Conservation (phyloP, 1,140 invertebrate genomes). For the Bombus turneri region DNA sequence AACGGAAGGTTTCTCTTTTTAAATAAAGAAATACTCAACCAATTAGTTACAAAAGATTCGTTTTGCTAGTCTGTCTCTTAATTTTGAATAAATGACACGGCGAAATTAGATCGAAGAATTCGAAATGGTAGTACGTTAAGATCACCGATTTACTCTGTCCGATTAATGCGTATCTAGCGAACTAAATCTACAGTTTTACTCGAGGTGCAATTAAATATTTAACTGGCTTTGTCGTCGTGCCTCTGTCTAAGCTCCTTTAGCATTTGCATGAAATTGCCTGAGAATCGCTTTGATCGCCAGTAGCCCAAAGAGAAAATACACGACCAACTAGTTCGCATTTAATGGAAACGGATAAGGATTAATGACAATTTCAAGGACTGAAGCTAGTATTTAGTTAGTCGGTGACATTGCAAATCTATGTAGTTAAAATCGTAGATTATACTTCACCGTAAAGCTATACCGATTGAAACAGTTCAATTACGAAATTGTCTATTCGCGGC, state of each 20-base stretch:
- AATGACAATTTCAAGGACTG: conserved; percentile 12
- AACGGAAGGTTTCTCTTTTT: neutral
- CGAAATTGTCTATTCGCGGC: no score
- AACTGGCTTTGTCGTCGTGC: neutral
- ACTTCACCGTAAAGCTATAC: neutral
- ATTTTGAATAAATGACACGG: neutral
- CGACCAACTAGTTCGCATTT: conserved; percentile 12
- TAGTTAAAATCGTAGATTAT: conserved; percentile 10
- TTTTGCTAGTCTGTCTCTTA: neutral
- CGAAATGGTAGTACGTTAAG: neutral
- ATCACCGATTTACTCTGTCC: neutral
- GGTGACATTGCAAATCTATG: neutral
- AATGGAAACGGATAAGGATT: conserved; percentile 51
- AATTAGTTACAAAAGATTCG: no score
- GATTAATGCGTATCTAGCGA: neutral
- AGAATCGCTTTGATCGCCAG: conserved; percentile 53
- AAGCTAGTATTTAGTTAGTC: neutral
- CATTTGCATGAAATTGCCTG: conserved; percentile 64
- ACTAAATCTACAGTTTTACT: conserved; percentile 11
- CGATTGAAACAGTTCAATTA: neutral
- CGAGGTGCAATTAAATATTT: neutral
- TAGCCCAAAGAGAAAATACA: conserved; percentile 40
- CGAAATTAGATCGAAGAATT: neutral
- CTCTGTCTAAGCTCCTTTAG: conserved; percentile 41
- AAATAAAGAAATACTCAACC: neutral